Evolutionary conservation across 2,113 vertebrate genomes (phyloP).

Genomic region (Xenopus tropicalis): UCB_Xtro_10.0 CM004446.2:60307501-60308000

Average conservation of each 20-base stretch:
- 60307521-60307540: not conserved
- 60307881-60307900: not conserved
- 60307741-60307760: constrained; percentile 46
- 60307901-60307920: not conserved
- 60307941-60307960: not conserved
- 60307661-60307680: constrained; percentile 72
- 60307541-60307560: constrained; percentile 42
- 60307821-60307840: not conserved
- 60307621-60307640: constrained; percentile 56
- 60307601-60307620: constrained; percentile 57
- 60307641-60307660: constrained; percentile 70
- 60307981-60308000: not conserved
- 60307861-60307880: not conserved
- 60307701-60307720: constrained; percentile 70
- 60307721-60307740: constrained; percentile 71
- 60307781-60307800: constrained; percentile 25
- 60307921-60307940: not conserved
- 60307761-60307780: constrained; percentile 45
- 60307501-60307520: not conserved
- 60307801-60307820: not conserved
- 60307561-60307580: constrained; percentile 40
- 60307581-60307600: constrained; percentile 60
- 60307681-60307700: constrained; percentile 75
- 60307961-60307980: not conserved
- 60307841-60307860: no score